Conservation (phyloP, 2,797 vertebrate species). For the Acanthurus tractus region DNA sequence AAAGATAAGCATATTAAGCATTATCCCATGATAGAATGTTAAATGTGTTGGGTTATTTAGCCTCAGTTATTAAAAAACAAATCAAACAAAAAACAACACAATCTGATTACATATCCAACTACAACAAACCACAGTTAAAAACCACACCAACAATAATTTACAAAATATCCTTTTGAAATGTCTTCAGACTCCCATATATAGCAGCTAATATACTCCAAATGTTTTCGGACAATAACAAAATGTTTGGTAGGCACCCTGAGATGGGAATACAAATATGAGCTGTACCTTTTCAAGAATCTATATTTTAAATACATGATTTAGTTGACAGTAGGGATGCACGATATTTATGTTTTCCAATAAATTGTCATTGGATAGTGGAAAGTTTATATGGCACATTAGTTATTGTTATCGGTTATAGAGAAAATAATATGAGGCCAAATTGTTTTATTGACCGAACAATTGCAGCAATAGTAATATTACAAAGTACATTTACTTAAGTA, state of each 20-base stretch:
- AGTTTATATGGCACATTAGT: too few relatives aligned
- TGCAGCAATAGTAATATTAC: too few relatives aligned
- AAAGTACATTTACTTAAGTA: too few relatives aligned
- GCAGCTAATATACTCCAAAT: conserved; percentile 57
- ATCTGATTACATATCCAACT: conserved; percentile 64
- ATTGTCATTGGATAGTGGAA: too few relatives aligned
- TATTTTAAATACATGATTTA: conserved; percentile 29
- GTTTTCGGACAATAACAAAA: conserved; percentile 58
- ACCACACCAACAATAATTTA: conserved; percentile 73
- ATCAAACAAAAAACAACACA: conserved; percentile 56
- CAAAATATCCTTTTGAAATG: conserved; percentile 67
- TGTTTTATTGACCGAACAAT: too few relatives aligned
- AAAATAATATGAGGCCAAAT: too few relatives aligned
- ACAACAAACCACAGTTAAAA: conserved; percentile 75
- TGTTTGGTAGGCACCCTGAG: conserved; percentile 80
- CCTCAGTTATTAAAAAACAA: conserved; percentile 38
- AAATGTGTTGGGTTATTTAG: conserved; percentile 35
- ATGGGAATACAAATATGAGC: conserved; percentile 76
- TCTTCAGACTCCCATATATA: conserved; percentile 56
- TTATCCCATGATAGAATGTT: conserved; percentile 38
- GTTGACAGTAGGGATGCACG: too few relatives aligned
- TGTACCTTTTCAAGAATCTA: conserved; percentile 56
- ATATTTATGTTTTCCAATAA: too few relatives aligned
- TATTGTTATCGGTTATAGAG: too few relatives aligned
- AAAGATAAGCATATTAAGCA: conserved; percentile 29